Evolutionary conservation across 2,113 vertebrate species (phyloP).

Genomic region (Steatornis caripensis): DNA sequence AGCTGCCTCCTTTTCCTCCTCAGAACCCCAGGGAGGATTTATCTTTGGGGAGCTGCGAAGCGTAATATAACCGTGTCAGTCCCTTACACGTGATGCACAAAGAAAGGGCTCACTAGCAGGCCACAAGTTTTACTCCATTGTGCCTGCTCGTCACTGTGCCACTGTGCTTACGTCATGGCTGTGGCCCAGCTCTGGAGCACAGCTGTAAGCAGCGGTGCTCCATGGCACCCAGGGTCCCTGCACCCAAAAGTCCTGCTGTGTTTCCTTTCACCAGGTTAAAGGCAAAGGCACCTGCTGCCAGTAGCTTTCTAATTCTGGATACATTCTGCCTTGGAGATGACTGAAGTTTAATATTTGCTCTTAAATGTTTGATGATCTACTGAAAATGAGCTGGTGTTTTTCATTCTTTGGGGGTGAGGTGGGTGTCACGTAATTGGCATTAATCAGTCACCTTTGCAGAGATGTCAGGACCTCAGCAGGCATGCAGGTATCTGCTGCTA

Average conservation of each 20-base stretch:
- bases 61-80: accelerated
- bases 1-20: background rate
- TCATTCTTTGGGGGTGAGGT: background rate
- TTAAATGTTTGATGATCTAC: background rate
- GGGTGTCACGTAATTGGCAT: accelerated
- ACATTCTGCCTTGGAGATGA: background rate
- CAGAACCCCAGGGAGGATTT: background rate
- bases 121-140: background rate
- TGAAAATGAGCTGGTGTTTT: background rate
- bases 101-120: background rate
- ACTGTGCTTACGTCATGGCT: too few species aligned
- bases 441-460: background rate
- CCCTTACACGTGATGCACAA: accelerated
- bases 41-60: background rate
- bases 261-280: background rate
- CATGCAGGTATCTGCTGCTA: background rate
- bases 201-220: accelerated
- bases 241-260: background rate
- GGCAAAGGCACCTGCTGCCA: background rate
- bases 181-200: background rate
- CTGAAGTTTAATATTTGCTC: background rate
- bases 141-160: accelerated
- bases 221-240: accelerated
- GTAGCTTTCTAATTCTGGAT: background rate
- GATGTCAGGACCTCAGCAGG: background rate